Percentiles rank a stretch among this genome's conserved stretches.
Conservation (phyloP, 2,888 invertebrate species). For the Chalcosyrphus nemorum region DNA sequence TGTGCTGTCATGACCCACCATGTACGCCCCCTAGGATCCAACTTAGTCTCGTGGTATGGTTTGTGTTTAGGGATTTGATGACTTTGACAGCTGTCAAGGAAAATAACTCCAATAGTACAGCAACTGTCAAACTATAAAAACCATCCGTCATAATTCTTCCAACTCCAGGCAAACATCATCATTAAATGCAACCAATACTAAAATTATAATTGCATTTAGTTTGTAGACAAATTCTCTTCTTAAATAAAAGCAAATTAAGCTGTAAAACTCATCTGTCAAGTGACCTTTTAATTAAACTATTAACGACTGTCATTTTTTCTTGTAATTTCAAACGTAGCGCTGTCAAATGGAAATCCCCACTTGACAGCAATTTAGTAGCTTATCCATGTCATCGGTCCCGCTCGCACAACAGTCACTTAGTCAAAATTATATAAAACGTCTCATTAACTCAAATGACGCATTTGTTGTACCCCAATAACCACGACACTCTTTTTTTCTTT, state of each 20-base stretch:
- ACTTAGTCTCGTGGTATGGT: too few species aligned
- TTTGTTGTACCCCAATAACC: constrained; percentile 5
- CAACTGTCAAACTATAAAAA: too few species aligned
- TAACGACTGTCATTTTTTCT: neutral
- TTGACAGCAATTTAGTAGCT: constrained; percentile 21
- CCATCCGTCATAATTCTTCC: too few species aligned
- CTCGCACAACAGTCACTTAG: constrained; percentile 15
- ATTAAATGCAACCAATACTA: too few species aligned
- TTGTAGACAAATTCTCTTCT: neutral
- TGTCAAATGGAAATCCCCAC: constrained; percentile 2
- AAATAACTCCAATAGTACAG: too few species aligned
- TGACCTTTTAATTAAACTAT: constrained; percentile 40
- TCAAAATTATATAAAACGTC: constrained; percentile 39
- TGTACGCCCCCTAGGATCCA: too few species aligned
- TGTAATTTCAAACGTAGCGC: neutral
- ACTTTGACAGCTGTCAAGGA: too few species aligned
- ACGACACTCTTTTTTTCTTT: neutral
- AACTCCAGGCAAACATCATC: too few species aligned
- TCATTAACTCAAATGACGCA: constrained; percentile 48
- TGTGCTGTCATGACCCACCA: too few species aligned
- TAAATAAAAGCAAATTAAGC: neutral
- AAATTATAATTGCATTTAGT: neutral
- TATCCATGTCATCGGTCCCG: constrained; percentile 16
- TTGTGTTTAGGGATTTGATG: too few species aligned
- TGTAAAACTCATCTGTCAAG: constrained; percentile 18